Base-by-base conservation (phyloP, 92 coral and sea anemone species). In the Zoanthus sociatus region DNA sequence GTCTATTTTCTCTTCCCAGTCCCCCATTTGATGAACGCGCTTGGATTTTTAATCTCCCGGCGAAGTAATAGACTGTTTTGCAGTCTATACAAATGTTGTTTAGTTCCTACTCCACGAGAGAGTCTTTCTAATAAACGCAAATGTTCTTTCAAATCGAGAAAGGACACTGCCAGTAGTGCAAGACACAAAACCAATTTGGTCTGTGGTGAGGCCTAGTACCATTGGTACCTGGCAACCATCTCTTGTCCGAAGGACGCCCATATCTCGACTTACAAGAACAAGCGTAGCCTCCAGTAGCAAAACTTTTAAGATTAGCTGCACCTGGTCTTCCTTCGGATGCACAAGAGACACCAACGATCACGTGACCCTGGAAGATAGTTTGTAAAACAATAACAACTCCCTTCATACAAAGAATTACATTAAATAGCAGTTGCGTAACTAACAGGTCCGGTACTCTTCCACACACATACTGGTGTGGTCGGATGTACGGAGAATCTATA, bases 131-230 rank as follows among this genome's bases (percentile, higher is more conserved):
- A 9, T 54, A 54, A 10, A 54, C 2, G 60, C 11, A 15, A 58
- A 58, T 17, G n/a, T 58, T 16, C 3, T 58, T 21, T 67, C 46
- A 69, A 69, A 26, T 12, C 74, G 74, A 69, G 3, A 61, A 14
- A 11, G 85, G 85, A 26, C 85, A 81, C 14, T 81, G 60, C 85
- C 85, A 81, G 85, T 81, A 81, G 37, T 81, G 85, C 17, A 81
- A 18, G 44, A 66, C 47, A 47, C 85, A 81, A 9, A 31, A 21
- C 7, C 84, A 48, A 5, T 78, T 58, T 7, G 47, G 37, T 7
- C 12, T 54, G 14, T 18, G 44, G 9, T 20, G 37, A 51, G 16
- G 51, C 45, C 18, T 66, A 18, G 32, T 30, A 32, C 75, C 75
- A 81, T 61, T 42, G 6, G 73, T 47, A n/a, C 63, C 33, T 17